Base-by-base conservation (phyloP, 2,797 vertebrate species). In the Acestrorhynchus altus region DNA sequence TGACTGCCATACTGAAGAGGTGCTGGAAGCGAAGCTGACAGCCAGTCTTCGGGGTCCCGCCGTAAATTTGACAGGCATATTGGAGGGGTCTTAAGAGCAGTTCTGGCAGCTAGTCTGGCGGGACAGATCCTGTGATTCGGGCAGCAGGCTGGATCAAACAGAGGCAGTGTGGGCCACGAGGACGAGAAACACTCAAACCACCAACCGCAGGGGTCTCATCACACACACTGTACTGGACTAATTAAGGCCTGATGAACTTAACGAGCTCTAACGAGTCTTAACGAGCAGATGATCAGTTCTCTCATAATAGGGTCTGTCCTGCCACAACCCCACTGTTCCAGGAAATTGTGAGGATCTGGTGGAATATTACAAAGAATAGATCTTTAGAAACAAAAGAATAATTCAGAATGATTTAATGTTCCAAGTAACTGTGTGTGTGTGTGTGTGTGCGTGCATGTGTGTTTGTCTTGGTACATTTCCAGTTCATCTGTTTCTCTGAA, bases 221-320 rank as follows among this genome's bases (percentile, higher is more conserved):
- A 87, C 74, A 79, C 70, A 1, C 52, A 68, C 81, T 81, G 82
- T 83, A 82, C 77, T 85, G 85, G 81, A 88, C 79, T 87, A 88
- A 89, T 90, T 88, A 88, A 71, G 81, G 47, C 56, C 46, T 84
- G 73, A 61, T 24, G 66, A 77, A 70, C 52, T 73, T 78, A 87
- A 87, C 26, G 24, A 83, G 73, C 69, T 65, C 82, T 82, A 64
- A 81, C 60, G 44, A 76, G 70, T 60, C 67, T 51, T 86, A 88
- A 84, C 15, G 10, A 86, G 81, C 54, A 76, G 47, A 56, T 74
- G 78, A 85, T 83, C 71, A 51, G 78, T 44, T 61, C 52, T 26
- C 46, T 71, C 52, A 76, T 76, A 65, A 76, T 51, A 69, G 49
- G 65, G 49, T 44, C 31, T 52, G 24, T 68, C 61, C 66, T 51